Evolutionary conservation across 2,888 invertebrate species (phyloP).

Genomic region (Cartodere bifasciata): DNA sequence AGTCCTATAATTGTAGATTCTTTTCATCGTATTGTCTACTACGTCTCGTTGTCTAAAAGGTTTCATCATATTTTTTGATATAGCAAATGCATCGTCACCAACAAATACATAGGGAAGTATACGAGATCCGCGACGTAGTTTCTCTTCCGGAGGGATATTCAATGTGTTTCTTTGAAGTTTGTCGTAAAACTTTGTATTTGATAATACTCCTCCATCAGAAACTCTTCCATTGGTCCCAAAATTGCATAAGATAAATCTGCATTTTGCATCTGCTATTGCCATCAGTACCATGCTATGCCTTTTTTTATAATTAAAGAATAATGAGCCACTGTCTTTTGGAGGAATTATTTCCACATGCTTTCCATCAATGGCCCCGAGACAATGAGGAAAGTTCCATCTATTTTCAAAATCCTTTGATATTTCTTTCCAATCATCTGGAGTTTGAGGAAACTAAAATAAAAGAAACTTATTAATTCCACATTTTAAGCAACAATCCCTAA

Average conservation of each 20-base stretch:
- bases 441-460: slow-evolving; percentile 13
- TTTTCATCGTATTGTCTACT: slow-evolving; percentile 6
- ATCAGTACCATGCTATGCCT: slow-evolving; percentile 14
- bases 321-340: slow-evolving; percentile 8
- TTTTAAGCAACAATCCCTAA: too few species aligned
- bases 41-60: slow-evolving; percentile 11
- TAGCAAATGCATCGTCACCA: slow-evolving; percentile 14
- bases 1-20: slow-evolving; percentile 16
- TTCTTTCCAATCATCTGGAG: slow-evolving; percentile 15
- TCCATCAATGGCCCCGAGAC: slow-evolving; percentile 15
- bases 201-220: slow-evolving; percentile 9
- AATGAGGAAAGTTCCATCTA: slow-evolving; percentile 13
- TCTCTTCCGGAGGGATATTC: slow-evolving; percentile 8
- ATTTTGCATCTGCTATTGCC: slow-evolving; percentile 16
- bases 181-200: slow-evolving; percentile 5
- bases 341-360: slow-evolving; percentile 12
- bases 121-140: slow-evolving; percentile 5
- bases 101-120: slow-evolving; percentile 10
- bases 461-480: neutral
- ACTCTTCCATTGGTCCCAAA: slow-evolving; percentile 15
- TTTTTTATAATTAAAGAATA: slow-evolving; percentile 14
- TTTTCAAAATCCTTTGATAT: slow-evolving; percentile 13
- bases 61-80: slow-evolving; percentile 12
- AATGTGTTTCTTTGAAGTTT: slow-evolving; percentile 7
- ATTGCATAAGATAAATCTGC: slow-evolving; percentile 15